Conservation (phyloP, 1,140 invertebrate species). For the Piezodorus guildinii region DNA sequence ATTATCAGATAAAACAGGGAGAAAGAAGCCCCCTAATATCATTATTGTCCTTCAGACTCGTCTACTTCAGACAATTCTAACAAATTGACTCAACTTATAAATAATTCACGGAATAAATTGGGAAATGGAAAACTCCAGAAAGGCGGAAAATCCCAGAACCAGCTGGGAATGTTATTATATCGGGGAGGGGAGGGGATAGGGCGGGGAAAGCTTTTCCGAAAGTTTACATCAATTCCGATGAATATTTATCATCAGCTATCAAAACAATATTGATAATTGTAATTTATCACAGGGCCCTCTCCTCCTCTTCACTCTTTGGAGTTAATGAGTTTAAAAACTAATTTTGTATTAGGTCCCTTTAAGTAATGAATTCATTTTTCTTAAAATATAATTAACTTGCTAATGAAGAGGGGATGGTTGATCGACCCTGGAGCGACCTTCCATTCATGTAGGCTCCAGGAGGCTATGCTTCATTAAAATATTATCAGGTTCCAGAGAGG, state of each 20-base stretch:
- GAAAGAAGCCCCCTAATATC: no score
- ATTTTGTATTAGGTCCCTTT: slow-evolving; percentile 10
- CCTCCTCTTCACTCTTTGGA: neutral
- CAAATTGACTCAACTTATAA: slow-evolving; percentile 16
- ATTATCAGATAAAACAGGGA: no score
- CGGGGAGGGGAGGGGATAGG: neutral
- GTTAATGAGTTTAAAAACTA: slow-evolving; percentile 16
- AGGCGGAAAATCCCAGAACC: slow-evolving; percentile 3
- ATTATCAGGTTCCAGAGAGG: no score
- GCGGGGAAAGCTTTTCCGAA: neutral
- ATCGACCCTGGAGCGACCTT: no score
- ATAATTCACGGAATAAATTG: slow-evolving; percentile 13
- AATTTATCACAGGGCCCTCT: slow-evolving; percentile 8
- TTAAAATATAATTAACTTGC: slow-evolving; percentile 11
- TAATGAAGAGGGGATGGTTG: neutral
- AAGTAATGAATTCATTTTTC: slow-evolving; percentile 16
- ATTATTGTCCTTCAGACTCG: no score
- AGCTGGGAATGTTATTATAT: slow-evolving; percentile 10
- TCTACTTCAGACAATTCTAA: slow-evolving; percentile 11
- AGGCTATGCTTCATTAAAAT: no score
- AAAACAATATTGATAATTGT: slow-evolving; percentile 21
- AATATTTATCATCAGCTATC: slow-evolving; percentile 19
- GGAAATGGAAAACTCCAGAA: slow-evolving; percentile 12
- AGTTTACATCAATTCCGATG: slow-evolving; percentile 9
- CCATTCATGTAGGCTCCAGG: no score